These are phyloP conservation scores for Oophaga pumilio DNA, from an alignment of 2,113 vertebrate genomes.

Conservation along the genomic window DNA sequence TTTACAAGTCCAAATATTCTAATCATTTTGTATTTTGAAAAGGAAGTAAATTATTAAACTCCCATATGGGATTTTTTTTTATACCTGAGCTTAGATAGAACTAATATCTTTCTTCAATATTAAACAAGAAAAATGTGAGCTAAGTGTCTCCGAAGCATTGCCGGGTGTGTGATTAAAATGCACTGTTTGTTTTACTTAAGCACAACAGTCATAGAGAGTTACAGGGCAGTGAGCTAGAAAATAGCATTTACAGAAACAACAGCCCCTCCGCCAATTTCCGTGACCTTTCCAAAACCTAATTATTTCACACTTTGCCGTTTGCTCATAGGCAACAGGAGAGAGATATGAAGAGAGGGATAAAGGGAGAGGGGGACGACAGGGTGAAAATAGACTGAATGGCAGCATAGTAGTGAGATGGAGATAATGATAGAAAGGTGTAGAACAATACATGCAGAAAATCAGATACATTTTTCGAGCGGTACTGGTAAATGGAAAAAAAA, in stretches of 20 bases:
- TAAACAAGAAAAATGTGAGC: constrained; percentile 39
- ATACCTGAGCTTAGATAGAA: neutral
- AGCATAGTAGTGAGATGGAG: constrained; percentile 50
- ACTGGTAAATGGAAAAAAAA: constrained; percentile 53
- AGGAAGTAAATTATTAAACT: constrained; percentile 1
- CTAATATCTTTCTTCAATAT: constrained; percentile 19
- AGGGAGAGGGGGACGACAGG: constrained; percentile 39
- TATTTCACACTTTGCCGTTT: constrained; percentile 61
- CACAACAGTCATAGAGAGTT: constrained; percentile 67
- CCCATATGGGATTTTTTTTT: rapidly evolving
- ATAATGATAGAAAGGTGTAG: constrained; percentile 56
- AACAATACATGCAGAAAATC: constrained; percentile 46
- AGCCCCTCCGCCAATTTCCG: constrained; percentile 63
- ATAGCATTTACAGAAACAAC: constrained; percentile 75
- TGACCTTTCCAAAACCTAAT: constrained; percentile 72
- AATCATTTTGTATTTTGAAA: constrained; percentile 29
- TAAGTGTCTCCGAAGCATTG: neutral
- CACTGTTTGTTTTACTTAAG: constrained; percentile 69
- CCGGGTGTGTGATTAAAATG: constrained; percentile 69
- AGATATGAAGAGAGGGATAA: constrained; percentile 53
- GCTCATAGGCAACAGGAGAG: constrained; percentile 40
- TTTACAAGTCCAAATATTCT: constrained; percentile 24
- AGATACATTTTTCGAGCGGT: constrained; percentile 52
- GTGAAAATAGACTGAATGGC: constrained; percentile 55
- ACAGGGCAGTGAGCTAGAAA: constrained; percentile 80